phyloP scores from a whole-genome alignment of 2,888 invertebrate species.

The Seira ritae region DNA sequence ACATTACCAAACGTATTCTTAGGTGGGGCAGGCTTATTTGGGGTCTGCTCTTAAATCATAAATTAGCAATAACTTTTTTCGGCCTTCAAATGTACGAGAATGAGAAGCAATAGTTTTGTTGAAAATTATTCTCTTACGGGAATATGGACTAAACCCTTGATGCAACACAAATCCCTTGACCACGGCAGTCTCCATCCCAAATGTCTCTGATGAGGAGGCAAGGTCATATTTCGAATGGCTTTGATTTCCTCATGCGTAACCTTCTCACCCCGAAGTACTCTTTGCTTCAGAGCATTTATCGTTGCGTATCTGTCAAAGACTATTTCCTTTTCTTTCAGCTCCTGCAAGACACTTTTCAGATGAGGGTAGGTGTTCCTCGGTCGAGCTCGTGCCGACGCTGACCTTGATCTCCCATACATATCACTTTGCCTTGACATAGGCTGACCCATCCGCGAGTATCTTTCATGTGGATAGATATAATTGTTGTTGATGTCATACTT shows the following conservation, averaged over 20 bases:
- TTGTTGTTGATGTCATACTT: background rate
- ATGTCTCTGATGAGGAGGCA: conserved; percentile 31
- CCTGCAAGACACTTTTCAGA: conserved; percentile 4
- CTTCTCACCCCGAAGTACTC: conserved; percentile 43
- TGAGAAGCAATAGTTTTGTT: background rate
- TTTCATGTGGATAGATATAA: no score
- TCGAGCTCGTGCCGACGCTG: background rate
- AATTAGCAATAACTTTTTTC: no score
- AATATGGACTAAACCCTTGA: conserved; percentile 49
- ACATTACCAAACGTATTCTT: conserved; percentile 46
- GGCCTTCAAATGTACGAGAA: no score
- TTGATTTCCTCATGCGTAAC: conserved; percentile 53
- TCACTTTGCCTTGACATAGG: background rate
- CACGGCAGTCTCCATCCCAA: conserved; percentile 37
- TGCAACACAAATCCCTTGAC: conserved; percentile 45
- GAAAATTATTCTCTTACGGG: conserved; percentile 25
- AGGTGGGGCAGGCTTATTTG: conserved; percentile 40
- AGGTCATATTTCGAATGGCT: conserved; percentile 37
- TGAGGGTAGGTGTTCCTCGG: background rate
- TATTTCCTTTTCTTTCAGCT: conserved; percentile 33
- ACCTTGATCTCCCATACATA: background rate
- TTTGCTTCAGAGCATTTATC: conserved; percentile 27
- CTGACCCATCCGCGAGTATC: background rate
- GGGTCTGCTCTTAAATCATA: conserved; percentile 28
- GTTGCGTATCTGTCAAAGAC: conserved; percentile 33